Evolutionary conservation across 2,888 invertebrate species (phyloP).

Genomic region (Erpobdella octoculata): DNA sequence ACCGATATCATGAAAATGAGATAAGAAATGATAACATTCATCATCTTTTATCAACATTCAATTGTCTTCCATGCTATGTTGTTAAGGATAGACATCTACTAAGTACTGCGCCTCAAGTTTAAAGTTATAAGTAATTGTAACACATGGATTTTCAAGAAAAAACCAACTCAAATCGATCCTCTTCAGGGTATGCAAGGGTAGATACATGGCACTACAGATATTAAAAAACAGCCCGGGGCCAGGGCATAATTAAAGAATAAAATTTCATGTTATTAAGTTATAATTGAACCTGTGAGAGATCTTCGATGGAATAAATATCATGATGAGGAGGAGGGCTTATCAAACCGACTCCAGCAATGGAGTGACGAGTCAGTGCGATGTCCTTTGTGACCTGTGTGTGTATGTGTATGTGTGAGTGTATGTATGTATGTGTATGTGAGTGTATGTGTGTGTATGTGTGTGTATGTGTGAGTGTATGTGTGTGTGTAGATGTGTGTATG

Average conservation of each 20-base stretch:
- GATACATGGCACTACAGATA: background rate
- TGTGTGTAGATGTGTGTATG: too few species aligned
- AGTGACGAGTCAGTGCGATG: constrained; percentile 88
- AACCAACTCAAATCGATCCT: too few species aligned
- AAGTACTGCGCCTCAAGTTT: background rate
- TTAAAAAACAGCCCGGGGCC: background rate
- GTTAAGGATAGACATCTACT: background rate
- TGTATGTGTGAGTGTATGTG: too few species aligned
- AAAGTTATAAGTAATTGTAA: background rate
- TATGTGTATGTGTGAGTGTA: too few species aligned
- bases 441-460: too few species aligned
- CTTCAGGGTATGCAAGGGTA: too few species aligned
- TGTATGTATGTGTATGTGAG: too few species aligned
- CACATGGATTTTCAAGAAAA: too few species aligned
- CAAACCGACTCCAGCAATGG: constrained; percentile 88
- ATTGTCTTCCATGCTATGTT: background rate
- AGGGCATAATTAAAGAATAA: background rate
- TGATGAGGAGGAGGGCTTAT: constrained; percentile 99
- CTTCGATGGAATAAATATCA: constrained; percentile 98
- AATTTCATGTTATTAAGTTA: background rate
- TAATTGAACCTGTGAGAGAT: constrained; percentile 70
- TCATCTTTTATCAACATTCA: background rate
- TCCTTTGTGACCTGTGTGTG: constrained; percentile 80
- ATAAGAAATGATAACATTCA: background rate
- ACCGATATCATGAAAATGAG: background rate